Evolutionary conservation across 2,797 vertebrate genomes (phyloP).

Genomic region (Tamandua tetradactyla): DNA sequence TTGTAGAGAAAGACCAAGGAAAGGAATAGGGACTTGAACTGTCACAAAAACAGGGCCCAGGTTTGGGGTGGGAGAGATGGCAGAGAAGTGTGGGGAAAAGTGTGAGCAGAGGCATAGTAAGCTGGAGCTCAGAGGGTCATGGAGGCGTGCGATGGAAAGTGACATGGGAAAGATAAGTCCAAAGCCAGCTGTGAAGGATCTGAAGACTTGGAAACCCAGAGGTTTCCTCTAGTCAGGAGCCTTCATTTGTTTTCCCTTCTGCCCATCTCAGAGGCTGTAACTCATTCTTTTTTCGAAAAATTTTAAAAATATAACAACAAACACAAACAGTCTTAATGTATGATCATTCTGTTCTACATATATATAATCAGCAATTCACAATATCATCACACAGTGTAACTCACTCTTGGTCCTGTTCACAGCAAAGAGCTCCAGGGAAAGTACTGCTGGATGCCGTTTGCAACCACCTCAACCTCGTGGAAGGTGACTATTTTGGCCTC

Average conservation of each 20-base stretch:
- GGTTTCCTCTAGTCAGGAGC: not conserved
- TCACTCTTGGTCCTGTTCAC: constrained; percentile 79
- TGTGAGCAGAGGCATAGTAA: fast-evolving
- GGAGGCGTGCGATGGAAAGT: fast-evolving
- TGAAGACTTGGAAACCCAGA: fast-evolving
- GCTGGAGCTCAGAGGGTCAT: fast-evolving
- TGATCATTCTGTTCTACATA: no score
- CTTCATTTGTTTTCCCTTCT: fast-evolving
- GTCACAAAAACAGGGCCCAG: not conserved
- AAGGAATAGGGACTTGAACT: not conserved
- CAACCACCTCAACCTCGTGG: constrained; percentile 95
- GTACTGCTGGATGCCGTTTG: constrained; percentile 95
- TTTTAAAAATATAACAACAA: no score
- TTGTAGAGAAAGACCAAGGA: not conserved
- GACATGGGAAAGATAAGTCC: not conserved
- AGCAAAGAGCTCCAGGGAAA: constrained; percentile 97
- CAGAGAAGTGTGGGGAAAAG: not conserved
- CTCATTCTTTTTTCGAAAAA: no score
- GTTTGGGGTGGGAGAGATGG: not conserved
- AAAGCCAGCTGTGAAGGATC: not conserved
- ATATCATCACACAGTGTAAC: no score
- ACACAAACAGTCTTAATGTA: no score
- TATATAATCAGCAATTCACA: no score
- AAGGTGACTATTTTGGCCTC: constrained; percentile 98
- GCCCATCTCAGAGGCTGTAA: constrained; percentile 27